Conservation (phyloP, 2,888 invertebrate genomes). For the Margaritifera margaritifera region DNA sequence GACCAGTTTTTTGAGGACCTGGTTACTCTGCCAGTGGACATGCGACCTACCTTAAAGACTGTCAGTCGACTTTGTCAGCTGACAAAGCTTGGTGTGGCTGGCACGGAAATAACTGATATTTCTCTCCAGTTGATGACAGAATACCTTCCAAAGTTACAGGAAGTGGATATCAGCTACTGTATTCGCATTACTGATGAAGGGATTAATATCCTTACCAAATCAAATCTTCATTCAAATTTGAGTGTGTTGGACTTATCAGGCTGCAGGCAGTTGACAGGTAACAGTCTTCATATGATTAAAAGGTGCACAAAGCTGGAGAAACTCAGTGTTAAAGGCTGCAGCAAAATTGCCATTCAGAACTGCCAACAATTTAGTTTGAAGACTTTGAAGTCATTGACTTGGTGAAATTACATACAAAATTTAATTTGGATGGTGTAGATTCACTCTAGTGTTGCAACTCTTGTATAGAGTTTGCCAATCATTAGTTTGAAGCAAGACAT, state of each 20-base stretch:
- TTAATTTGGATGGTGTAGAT: too few relatives aligned
- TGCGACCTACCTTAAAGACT: slow-evolving; percentile 83
- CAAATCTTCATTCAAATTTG: slow-evolving; percentile 36
- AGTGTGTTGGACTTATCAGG: slow-evolving; percentile 44
- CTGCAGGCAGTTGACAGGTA: slow-evolving; percentile 44
- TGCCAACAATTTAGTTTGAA: slow-evolving; percentile 2
- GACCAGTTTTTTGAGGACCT: slow-evolving; percentile 89
- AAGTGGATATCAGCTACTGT: slow-evolving; percentile 89
- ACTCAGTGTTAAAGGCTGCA: slow-evolving; percentile 32
- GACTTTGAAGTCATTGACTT: too few relatives aligned
- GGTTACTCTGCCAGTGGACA: slow-evolving; percentile 88
- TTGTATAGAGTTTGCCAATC: too few relatives aligned
- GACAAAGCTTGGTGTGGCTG: slow-evolving; percentile 84
- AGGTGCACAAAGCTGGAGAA: slow-evolving; percentile 26
- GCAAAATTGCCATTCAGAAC: slow-evolving; percentile 28
- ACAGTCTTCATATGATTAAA: slow-evolving; percentile 28
- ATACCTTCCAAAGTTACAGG: slow-evolving; percentile 76
- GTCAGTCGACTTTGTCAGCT: slow-evolving; percentile 86
- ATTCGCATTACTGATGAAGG: slow-evolving; percentile 91
- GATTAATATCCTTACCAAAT: slow-evolving; percentile 75
- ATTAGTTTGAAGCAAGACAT: too few relatives aligned
- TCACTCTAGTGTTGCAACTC: too few relatives aligned
- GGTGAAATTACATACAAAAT: too few relatives aligned
- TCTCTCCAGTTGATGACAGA: slow-evolving; percentile 77
- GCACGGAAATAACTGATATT: slow-evolving; percentile 93